Evolutionary conservation across 1,140 invertebrate genomes (phyloP).

Genomic region (Plutomurus gul): DNA sequence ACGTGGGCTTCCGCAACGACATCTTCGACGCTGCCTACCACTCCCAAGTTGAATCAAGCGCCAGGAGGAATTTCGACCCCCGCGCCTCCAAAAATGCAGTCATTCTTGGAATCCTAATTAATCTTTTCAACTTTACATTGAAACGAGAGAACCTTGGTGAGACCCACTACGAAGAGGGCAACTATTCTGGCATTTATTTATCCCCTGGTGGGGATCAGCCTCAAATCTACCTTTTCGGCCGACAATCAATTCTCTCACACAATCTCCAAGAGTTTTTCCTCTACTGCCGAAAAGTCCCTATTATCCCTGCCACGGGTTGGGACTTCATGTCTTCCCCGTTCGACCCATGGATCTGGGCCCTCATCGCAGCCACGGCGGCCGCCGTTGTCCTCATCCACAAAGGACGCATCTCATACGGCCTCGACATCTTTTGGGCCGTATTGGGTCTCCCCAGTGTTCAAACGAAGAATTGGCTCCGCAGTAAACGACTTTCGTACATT

Average conservation of each 20-base stretch:
- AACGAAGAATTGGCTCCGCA: not conserved
- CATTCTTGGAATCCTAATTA: constrained; percentile 7
- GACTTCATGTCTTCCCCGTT: not conserved
- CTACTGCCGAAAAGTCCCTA: not conserved
- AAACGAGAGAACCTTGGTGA: not conserved
- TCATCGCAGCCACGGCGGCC: not conserved
- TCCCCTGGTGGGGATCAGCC: not conserved
- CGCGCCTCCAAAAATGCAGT: not conserved
- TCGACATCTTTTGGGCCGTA: not conserved
- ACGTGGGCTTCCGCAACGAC: not conserved
- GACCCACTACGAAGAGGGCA: not conserved
- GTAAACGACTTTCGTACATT: not conserved
- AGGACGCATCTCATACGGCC: not conserved
- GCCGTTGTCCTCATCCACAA: not conserved
- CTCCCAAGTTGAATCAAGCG: not conserved
- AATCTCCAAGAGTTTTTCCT: not conserved
- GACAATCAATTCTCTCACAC: not conserved
- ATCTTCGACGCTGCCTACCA: not conserved
- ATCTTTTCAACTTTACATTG: not conserved
- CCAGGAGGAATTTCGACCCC: not conserved
- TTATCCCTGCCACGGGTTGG: not conserved
- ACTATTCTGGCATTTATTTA: constrained; percentile 22
- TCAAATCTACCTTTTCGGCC: not conserved
- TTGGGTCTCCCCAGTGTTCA: not conserved
- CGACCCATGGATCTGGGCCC: not conserved